Percentiles rank a stretch among this genome's conserved stretches.
These are phyloP conservation scores for Progne subis DNA, from an alignment of 2,113 vertebrate genomes.

Conservation along the genomic window DNA sequence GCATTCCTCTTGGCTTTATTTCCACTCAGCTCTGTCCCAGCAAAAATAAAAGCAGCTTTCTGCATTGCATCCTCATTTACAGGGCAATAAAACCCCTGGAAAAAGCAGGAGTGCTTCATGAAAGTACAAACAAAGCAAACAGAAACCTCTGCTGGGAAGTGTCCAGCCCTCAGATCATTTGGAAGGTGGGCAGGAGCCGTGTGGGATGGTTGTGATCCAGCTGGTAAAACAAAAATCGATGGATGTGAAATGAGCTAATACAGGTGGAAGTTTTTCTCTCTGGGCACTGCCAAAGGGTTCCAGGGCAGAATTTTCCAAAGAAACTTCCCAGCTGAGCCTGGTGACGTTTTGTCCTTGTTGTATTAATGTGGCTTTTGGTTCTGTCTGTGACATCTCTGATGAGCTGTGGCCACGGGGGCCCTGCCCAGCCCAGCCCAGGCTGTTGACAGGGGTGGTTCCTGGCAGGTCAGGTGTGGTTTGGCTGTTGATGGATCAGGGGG, in stretches of 20 bases:
- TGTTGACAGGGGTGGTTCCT: accelerated
- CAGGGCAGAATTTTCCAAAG: not conserved
- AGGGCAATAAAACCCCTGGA: not conserved
- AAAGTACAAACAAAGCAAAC: not conserved
- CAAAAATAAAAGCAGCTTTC: not conserved
- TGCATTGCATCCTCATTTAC: not conserved
- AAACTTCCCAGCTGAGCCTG: not conserved
- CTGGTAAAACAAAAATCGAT: not conserved
- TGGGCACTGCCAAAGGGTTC: not conserved
- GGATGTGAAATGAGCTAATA: not conserved
- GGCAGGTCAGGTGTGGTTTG: not conserved
- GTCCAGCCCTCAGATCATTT: not conserved
- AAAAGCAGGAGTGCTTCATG: not conserved
- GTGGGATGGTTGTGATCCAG: not conserved
- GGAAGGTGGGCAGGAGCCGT: not conserved
- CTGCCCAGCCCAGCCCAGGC: accelerated
- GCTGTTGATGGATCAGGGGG: no score
- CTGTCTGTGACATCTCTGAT: not conserved
- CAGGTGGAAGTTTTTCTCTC: not conserved
- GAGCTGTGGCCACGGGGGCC: accelerated
- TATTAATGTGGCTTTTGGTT: not conserved
- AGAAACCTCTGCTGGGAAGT: not conserved
- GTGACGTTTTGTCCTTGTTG: not conserved
- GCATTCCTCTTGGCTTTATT: not conserved
- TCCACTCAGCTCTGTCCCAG: not conserved